Conservation (phyloP, 35 echinoderm and acorn worm species). For the Eucidaris tribuloides region DNA sequence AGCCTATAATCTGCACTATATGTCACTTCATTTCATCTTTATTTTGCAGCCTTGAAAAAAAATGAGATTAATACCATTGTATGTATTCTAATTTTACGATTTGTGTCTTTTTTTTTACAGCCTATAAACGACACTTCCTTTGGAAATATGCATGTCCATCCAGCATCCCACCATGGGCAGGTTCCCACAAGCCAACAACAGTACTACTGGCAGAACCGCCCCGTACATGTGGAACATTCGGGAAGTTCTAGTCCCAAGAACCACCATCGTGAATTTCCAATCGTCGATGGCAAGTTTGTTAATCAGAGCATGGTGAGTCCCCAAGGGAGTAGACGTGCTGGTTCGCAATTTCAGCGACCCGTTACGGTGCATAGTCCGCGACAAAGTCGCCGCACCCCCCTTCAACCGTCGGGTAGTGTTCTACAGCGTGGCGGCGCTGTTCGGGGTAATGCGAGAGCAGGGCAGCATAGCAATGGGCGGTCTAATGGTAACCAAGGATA, state of each 20-base stretch:
- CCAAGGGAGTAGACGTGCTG: not conserved
- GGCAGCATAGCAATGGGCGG: not conserved
- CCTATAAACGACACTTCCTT: slow-evolving; percentile 4
- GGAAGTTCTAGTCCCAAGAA: not conserved
- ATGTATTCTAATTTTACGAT: not conserved
- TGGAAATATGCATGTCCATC: slow-evolving; percentile 8
- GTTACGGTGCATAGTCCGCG: not conserved
- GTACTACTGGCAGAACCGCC: slow-evolving; percentile 30
- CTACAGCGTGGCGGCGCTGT: slow-evolving; percentile 16
- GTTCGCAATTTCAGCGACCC: not conserved
- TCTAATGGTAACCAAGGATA: slow-evolving; percentile 1
- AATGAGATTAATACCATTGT: not conserved
- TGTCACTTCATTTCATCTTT: not conserved
- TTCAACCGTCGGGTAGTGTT: not conserved
- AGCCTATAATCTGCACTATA: not conserved
- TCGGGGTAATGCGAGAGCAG: not conserved
- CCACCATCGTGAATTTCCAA: slow-evolving; percentile 14
- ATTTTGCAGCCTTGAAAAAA: not conserved
- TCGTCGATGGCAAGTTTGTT: not conserved
- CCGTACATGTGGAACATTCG: not conserved
- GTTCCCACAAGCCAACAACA: slow-evolving; percentile 7
- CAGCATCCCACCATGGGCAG: not conserved
- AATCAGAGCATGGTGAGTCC: slow-evolving; percentile 29
- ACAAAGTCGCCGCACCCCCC: not conserved
- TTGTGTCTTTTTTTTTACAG: not conserved